Percentiles rank a stretch among this genome's conserved stretches.
These are phyloP conservation scores for Ricordea florida DNA, from an alignment of 92 coral and sea anemone genomes.

Conservation along the genomic window DNA sequence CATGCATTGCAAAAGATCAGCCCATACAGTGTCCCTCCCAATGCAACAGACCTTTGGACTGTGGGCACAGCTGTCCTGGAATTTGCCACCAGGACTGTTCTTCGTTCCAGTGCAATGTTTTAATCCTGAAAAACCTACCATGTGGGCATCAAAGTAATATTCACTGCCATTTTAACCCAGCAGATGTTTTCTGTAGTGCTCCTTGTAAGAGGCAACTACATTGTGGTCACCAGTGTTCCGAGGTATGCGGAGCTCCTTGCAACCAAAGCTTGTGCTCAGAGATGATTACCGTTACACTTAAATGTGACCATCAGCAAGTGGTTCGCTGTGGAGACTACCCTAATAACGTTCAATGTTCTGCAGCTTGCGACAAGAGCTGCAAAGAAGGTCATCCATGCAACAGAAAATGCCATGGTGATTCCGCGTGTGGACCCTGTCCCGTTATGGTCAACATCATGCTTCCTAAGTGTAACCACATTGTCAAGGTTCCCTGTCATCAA, in stretches of 20 bases:
- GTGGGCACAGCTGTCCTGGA: constrained; percentile 18
- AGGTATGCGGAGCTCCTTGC: not conserved
- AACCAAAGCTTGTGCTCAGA: too few relatives aligned
- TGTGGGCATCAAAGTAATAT: constrained; percentile 21
- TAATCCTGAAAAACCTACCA: not conserved
- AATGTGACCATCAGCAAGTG: too few relatives aligned
- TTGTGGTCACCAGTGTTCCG: constrained; percentile 13
- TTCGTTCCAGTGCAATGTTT: not conserved
- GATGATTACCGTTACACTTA: too few relatives aligned
- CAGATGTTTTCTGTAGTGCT: not conserved
- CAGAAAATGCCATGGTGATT: not conserved
- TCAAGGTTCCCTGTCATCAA: not conserved
- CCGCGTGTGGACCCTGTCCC: not conserved
- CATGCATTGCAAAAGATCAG: not conserved
- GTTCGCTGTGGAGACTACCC: constrained; percentile 31
- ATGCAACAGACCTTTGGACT: not conserved
- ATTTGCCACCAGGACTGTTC: not conserved
- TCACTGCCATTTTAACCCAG: not conserved
- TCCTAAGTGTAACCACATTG: not conserved
- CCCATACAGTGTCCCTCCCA: not conserved
- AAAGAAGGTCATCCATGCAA: constrained; percentile 8
- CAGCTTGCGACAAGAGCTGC: constrained; percentile 4
- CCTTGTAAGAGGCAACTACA: too few relatives aligned
- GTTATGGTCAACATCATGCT: not conserved
- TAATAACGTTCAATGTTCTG: constrained; percentile 4